A percentile compares a stretch with the other conserved stretches of the same genome.
Conservation (phyloP, 2,113 vertebrate genomes). For the Lepisosteus osseus region DNA sequence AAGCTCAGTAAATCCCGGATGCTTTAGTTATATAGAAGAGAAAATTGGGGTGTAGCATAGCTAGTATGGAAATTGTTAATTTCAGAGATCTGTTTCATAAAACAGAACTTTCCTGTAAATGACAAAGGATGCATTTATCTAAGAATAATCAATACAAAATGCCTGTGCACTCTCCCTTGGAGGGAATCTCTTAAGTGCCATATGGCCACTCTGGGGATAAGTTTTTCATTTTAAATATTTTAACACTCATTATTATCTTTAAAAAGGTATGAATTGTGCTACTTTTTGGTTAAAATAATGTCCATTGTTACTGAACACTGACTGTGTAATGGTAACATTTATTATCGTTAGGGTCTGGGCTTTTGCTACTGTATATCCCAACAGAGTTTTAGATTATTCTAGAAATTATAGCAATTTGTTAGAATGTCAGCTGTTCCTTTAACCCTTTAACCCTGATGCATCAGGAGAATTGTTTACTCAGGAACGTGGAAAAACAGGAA, state of each 20-base stretch:
- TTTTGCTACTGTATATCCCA: constrained; percentile 39
- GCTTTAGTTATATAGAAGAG: too few species aligned
- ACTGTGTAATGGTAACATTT: constrained; percentile 1
- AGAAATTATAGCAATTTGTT: constrained; percentile 55
- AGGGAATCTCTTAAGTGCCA: too few species aligned
- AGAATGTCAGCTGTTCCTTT: constrained; percentile 40
- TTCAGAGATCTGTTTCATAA: too few species aligned
- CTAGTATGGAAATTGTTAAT: too few species aligned
- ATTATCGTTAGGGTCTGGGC: constrained; percentile 50
- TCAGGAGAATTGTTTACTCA: constrained; percentile 2
- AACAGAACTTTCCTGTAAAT: too few species aligned
- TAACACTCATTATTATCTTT: neutral
- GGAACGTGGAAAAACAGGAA: neutral
- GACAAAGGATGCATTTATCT: too few species aligned
- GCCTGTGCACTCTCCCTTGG: too few species aligned
- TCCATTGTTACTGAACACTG: too few species aligned
- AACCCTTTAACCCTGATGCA: constrained; percentile 45
- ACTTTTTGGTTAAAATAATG: neutral
- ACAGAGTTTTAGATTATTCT: constrained; percentile 49
- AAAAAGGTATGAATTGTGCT: neutral
- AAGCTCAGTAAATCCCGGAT: too few species aligned
- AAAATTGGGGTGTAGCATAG: too few species aligned
- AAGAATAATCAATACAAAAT: too few species aligned
- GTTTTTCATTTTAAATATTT: neutral
- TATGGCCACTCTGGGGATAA: too few species aligned